Percentiles rank a stretch among this genome's conserved stretches.
Evolutionary conservation across 2,888 invertebrate genomes (phyloP).

Genomic region (Pterostichus niger): DNA sequence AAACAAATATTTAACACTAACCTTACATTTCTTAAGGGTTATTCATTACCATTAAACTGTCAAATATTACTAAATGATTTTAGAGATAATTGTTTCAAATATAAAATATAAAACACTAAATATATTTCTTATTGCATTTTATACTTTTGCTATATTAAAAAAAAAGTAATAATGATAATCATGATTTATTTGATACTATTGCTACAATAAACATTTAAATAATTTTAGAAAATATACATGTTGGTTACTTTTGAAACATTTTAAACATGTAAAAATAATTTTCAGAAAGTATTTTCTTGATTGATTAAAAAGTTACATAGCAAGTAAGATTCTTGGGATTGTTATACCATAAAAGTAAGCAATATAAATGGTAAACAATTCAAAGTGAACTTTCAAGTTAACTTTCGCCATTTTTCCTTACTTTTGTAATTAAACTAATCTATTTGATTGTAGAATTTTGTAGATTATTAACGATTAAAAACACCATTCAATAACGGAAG

Average conservation of each 20-base stretch:
- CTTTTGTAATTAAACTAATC: constrained; percentile 33
- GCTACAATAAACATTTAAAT: too few species aligned
- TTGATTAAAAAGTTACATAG: not conserved
- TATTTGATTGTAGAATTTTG: constrained; percentile 9
- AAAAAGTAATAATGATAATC: too few species aligned
- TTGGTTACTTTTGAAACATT: too few species aligned
- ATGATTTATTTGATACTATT: too few species aligned
- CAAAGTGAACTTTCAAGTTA: constrained; percentile 30
- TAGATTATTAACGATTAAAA: constrained; percentile 27
- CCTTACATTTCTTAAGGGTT: too few species aligned
- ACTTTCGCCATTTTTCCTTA: constrained; percentile 51
- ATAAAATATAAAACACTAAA: too few species aligned
- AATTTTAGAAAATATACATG: too few species aligned
- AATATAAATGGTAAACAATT: constrained; percentile 43
- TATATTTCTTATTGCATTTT: too few species aligned
- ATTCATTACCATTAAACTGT: too few species aligned
- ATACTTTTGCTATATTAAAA: too few species aligned
- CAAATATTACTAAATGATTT: too few species aligned
- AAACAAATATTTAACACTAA: not conserved
- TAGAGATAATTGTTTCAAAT: not conserved
- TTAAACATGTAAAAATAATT: too few species aligned
- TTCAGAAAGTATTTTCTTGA: not conserved
- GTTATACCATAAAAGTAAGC: not conserved
- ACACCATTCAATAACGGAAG: not conserved
- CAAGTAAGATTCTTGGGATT: constrained; percentile 9